These are phyloP conservation scores for Micrastur ruficollis DNA, from an alignment of 2,797 vertebrate genomes.

Conservation along the genomic window DNA sequence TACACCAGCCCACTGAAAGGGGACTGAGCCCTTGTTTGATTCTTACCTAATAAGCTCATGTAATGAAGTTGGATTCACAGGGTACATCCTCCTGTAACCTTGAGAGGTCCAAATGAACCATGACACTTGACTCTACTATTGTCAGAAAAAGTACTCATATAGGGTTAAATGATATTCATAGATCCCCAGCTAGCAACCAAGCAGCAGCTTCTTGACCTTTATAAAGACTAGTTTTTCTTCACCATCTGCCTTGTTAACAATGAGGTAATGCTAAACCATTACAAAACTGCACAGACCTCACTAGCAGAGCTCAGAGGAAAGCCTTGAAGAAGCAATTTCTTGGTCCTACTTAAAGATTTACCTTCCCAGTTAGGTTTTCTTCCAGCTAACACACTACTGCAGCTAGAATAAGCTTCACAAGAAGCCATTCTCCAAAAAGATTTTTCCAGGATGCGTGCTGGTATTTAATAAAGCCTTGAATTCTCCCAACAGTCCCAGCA, in stretches of 20 bases:
- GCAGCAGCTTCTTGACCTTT: background rate
- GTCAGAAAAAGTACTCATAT: background rate
- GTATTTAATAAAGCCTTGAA: background rate
- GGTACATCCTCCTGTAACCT: background rate
- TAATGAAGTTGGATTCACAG: background rate
- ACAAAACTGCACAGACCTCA: background rate
- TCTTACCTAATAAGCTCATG: background rate
- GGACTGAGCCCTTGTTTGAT: background rate
- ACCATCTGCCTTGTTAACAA: background rate
- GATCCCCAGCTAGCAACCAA: background rate
- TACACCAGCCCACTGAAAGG: background rate
- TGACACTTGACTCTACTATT: background rate
- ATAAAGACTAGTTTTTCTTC: background rate
- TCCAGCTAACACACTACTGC: background rate
- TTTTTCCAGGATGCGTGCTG: background rate
- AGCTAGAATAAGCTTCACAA: background rate
- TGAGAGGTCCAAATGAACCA: background rate
- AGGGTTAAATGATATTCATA: background rate
- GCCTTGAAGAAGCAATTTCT: background rate
- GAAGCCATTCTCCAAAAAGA: background rate
- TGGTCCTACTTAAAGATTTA: background rate
- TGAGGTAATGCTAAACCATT: background rate
- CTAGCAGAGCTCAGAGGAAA: background rate
- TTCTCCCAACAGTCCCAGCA: background rate
- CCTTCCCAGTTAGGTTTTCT: background rate